Percentiles rank a stretch among this genome's conserved stretches.
Conservation (phyloP, 1,140 invertebrate genomes). For the Drosophila nikananu region DNA sequence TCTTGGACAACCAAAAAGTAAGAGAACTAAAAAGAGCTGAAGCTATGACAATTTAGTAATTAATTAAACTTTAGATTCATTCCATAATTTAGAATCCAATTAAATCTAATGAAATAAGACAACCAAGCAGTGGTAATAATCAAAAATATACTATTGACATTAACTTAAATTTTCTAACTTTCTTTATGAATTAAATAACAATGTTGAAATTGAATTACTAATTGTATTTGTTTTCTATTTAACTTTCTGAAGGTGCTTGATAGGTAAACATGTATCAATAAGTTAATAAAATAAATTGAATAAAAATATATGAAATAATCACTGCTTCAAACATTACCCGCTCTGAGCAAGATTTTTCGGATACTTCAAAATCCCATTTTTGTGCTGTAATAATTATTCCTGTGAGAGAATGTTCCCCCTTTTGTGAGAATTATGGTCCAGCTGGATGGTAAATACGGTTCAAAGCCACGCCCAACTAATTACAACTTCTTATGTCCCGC, state of each 20-base stretch:
- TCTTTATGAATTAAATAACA: too few species aligned
- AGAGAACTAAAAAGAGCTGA: neutral
- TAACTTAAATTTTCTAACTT: neutral
- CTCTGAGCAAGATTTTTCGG: neutral
- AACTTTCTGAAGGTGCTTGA: too few species aligned
- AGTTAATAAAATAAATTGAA: neutral
- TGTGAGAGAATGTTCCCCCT: neutral
- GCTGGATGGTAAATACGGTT: conserved; percentile 58
- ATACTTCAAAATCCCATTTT: neutral
- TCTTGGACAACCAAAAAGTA: neutral
- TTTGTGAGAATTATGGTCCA: conserved; percentile 38
- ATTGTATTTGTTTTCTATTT: too few species aligned
- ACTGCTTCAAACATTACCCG: neutral
- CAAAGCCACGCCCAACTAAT: conserved; percentile 70
- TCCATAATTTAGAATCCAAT: neutral
- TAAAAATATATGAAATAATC: neutral
- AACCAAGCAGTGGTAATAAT: neutral
- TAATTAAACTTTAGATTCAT: neutral
- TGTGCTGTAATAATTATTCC: neutral
- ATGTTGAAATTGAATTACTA: too few species aligned
- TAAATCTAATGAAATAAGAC: neutral
- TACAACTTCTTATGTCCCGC: conserved; percentile 71
- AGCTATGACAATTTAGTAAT: neutral
- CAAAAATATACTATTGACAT: neutral
- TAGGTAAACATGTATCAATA: neutral